Base-by-base conservation (phyloP, 2,797 vertebrate species). In the Parotocinclus haroldoi region DNA sequence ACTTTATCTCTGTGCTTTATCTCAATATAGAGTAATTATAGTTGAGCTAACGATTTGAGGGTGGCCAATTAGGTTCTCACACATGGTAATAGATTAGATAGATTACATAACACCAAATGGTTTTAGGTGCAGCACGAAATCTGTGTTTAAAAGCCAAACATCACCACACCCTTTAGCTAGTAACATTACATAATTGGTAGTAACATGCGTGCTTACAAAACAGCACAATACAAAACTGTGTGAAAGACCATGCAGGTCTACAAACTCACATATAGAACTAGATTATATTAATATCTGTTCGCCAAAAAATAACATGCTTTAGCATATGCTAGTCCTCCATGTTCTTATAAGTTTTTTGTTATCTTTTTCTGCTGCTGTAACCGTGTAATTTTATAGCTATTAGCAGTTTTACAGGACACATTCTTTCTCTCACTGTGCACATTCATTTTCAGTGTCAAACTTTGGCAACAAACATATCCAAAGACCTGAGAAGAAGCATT, bases 351-450 rank as follows among this genome's bases (percentile, higher is more conserved):
- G 76, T 73, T 66, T 81, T 81, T 89, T 77, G 82, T 88, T 74
- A 72, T 73, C 67, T 73, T 27, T 27, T 69, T 83, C 72, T 71
- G 73, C 63, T 79, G 85, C 79, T 83, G 78, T 78, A 78, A 58
- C 55, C 74, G 79, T 81, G 77, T 72, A 79, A 50, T 82, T 85
- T 84, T 85, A 82, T 78, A 85, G 80, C 84, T 82, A 79, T 76
- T 83, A 71, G 53, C 62, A 71, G 71, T 83, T 85, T 78, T 81
- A 72, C 76, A 80, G 73, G 67, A 27, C 51, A 52, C 69, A 46
- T 58, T n/a, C 58, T 66, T 67, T 64, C 77, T 66, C 54, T 76
- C 56, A 49, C 18, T 13, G 74, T 72, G 74, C 69, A 61, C 58
- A 70, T 73, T 79, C 69, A 65, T 75, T 81, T 61, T 50, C 44